Base-by-base conservation (phyloP, 2,797 vertebrate genomes). In the Scomberomorus guttatus region DNA sequence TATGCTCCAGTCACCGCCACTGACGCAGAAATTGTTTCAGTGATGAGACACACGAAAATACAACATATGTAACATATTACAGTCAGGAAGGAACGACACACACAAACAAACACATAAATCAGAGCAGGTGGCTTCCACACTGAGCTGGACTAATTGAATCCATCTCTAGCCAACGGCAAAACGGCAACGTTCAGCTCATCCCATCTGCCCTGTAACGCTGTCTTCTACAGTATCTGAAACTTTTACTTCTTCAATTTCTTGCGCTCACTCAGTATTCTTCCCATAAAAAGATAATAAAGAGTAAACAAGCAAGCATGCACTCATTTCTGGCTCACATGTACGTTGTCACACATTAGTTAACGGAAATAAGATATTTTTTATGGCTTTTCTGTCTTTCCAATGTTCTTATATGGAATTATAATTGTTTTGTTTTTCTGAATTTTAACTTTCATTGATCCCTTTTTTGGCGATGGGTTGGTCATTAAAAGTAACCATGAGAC, bases 11-110 rank as follows among this genome's bases (percentile, higher is more conserved):
- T 84, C 44, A 14, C 72, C 48, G 55, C 37, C 56, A 39, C 58
- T 24, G 34, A 22, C 34, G 25, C 22, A 55, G 67, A 56, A 6
- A 18, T 12, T 29, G 29, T 59, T 68, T 55, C 56, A 52, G 55
- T 60, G 65, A 58, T 6, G 56, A 77, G 48, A 71, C 61, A 2
- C 54, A 61, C 50, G 69, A 59, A 77, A 82, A 84, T 17, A 29
- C 60, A 72, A 73, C 92, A 93, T 52, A 59, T 90, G 90, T 27
- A 75, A 69, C 56, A 3, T 15, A 86, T 93, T 90, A 91, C 24
- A 27, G 52, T 24, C 87, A 81, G 46, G 46, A 50, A 50, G 46
- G 46, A 50, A 50, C 46, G n/a, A 64, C 9, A 44, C n/a, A 58
- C 72, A 57, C 62, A 84, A 66, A 85, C 42, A 39, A 66, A 71